phyloP scores from a whole-genome alignment of 2,113 vertebrate species.

The Dasyprocta punctata region DNA sequence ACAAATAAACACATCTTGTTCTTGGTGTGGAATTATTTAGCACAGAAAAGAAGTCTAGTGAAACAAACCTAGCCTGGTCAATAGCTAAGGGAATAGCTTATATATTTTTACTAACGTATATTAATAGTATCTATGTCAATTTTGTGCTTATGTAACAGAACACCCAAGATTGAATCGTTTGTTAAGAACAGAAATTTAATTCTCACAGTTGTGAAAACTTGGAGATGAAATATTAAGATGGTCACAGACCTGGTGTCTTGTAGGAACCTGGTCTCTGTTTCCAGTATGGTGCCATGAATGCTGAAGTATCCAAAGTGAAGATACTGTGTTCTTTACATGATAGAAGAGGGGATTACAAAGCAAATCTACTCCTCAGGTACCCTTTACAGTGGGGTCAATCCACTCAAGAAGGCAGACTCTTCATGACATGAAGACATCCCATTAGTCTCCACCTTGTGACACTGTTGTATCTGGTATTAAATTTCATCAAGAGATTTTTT shows the following conservation, averaged over 20 bases:
- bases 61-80: too few relatives aligned
- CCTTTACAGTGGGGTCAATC: background rate
- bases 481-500: background rate
- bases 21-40: too few relatives aligned
- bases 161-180: background rate
- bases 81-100: too few relatives aligned
- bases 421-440: background rate
- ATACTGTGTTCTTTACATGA: background rate
- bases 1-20: too few relatives aligned
- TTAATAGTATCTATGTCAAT: background rate
- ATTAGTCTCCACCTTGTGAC: background rate
- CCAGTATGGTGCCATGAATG: too few relatives aligned
- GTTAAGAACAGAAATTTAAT: background rate
- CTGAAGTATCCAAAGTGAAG: background rate
- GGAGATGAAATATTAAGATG: background rate
- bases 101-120: conserved; percentile 16
- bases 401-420: background rate
- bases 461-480: background rate
- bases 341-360: background rate
- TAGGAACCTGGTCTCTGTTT: background rate
- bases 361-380: background rate
- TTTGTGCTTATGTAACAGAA: background rate
- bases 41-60: too few relatives aligned
- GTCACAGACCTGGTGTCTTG: background rate
- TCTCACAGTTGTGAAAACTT: background rate